phyloP scores from a whole-genome alignment of 2,797 vertebrate species.

The Hemibagrus guttatus region DNA sequence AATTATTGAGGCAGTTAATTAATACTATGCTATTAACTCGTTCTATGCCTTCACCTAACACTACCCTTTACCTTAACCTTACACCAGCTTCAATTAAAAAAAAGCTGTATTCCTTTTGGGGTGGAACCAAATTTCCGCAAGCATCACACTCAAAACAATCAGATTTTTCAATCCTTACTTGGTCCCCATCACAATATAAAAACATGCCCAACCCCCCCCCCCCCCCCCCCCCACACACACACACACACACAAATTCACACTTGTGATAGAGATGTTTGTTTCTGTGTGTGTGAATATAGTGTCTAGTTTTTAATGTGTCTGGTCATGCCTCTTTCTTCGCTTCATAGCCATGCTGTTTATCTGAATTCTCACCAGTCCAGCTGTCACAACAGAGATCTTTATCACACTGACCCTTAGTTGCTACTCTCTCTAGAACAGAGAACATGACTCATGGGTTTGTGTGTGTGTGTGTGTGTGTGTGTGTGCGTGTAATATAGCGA shows the following conservation, averaged over 20 bases:
- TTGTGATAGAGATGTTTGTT: conserved; percentile 9
- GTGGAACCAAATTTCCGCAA: neutral
- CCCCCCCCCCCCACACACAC: too few species aligned
- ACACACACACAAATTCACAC: neutral
- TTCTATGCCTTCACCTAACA: neutral
- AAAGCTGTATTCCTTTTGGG: too few species aligned
- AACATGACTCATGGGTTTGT: conserved; percentile 23
- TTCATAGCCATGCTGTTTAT: conserved; percentile 67
- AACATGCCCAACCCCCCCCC: neutral
- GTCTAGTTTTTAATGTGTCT: conserved; percentile 69
- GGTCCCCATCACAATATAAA: conserved; percentile 30
- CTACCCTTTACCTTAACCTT: too few species aligned
- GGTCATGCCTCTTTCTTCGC: conserved; percentile 59
- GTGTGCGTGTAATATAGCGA: conserved; percentile 35
- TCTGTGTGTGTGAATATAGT: conserved; percentile 66
- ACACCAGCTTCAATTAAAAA: too few species aligned
- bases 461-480: neutral
- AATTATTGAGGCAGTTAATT: too few species aligned
- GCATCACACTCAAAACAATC: neutral
- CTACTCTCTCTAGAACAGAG: conserved; percentile 32
- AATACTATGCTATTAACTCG: neutral
- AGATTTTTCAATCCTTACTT: conserved; percentile 52
- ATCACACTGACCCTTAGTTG: conserved; percentile 55
- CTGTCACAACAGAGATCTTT: conserved; percentile 73
- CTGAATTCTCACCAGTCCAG: conserved; percentile 73